Evolutionary conservation across 2,797 vertebrate genomes (phyloP), one percentile per base, ranked within the genome.

Genomic region (Nannoperca australis): DNA sequence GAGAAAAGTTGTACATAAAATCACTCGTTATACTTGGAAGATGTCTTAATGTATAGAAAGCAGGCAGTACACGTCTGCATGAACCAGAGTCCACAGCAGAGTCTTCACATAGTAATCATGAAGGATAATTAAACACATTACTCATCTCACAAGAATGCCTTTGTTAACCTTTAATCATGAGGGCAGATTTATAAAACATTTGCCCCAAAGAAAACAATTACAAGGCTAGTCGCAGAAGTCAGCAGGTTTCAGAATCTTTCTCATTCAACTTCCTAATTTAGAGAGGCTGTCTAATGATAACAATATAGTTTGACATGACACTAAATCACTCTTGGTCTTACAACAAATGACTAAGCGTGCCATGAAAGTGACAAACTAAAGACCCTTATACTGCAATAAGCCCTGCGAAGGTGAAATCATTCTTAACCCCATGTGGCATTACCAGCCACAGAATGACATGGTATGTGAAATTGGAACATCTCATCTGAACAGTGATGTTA

Each of bases 101-200:
- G 64, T 22, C 5, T 36, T 56, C 38, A 22, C 3, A 15, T 47
- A 68, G 78, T 62, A 69, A 84, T 66, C 68, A 55, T 66, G 15
- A 53, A 62, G 76, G 70, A 81, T 79, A 67, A 84, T 53, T 77
- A 58, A 73, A 77, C 62, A 67, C 61, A 74, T 82, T 74, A 83
- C 67, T 92, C 85, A 87, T 76, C 66, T 65, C 53, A 45, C 34
- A 84, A 62, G 83, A 89, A 89, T 74, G 71, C 15, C 44, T 83
- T 81, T 82, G 81, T 89, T 22, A 34, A 75, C 81, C 75, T 75
- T 73, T 78, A 83, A 90, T 82, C 77, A 73, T 9, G 40, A 38
- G 78, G 70, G 45, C 47, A 45, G 58, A 83, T 86, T 85, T 80
- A 70, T 73, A 64, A 73, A 84, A 88, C 79, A 73, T 82, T 79